Evolutionary conservation across 2,113 vertebrate genomes (phyloP).

Genomic region (Anser brachyrhynchus): DNA sequence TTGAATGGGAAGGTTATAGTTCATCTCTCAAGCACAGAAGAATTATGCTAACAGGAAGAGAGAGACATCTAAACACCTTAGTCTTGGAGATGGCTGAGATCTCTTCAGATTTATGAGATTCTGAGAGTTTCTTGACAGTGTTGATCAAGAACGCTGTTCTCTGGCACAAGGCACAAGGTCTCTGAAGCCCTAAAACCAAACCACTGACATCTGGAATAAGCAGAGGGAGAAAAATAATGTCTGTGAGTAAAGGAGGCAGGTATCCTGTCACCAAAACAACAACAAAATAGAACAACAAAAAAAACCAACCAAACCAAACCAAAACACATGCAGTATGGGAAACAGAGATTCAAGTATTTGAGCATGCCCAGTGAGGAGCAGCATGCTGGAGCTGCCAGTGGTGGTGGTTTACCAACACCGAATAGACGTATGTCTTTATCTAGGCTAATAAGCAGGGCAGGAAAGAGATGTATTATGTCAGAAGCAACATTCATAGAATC

Average conservation of each 20-base stretch:
- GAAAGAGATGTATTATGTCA: background rate
- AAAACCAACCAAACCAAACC: background rate
- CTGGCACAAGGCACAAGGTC: no score
- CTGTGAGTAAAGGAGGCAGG: fast-evolving
- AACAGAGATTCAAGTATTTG: background rate
- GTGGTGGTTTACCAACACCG: background rate
- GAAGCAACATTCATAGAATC: background rate
- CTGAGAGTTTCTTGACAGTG: background rate
- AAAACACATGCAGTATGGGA: background rate
- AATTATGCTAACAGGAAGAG: background rate
- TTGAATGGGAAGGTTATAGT: background rate
- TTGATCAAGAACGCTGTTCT: no score
- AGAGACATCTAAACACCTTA: background rate
- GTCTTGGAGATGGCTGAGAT: background rate
- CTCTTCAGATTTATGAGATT: background rate
- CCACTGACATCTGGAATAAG: background rate
- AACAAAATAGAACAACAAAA: no score
- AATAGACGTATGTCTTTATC: background rate
- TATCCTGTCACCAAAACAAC: background rate
- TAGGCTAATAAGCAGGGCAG: background rate
- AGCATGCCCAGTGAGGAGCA: no score
- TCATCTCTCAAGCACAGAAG: fast-evolving
- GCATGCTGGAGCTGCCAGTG: background rate
- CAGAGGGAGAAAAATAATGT: background rate
- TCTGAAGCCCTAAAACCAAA: background rate